phyloP scores from a whole-genome alignment of 1,140 invertebrate genomes.

The Trichonephila inaurata region DNA sequence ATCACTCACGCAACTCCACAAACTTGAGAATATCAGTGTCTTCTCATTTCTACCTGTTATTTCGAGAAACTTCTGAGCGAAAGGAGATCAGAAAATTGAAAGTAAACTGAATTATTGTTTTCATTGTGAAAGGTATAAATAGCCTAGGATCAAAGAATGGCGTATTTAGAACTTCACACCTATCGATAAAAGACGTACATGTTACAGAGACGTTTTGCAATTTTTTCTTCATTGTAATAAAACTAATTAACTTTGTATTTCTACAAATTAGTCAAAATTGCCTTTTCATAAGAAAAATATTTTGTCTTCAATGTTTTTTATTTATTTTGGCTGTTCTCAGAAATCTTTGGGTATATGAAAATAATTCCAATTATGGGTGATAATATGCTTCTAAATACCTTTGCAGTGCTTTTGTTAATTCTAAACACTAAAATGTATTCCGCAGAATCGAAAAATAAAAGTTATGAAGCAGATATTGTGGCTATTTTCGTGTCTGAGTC shows the following conservation, averaged over 20 bases:
- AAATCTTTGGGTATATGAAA: not conserved
- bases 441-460: not conserved
- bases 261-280: not conserved
- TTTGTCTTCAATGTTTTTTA: not conserved
- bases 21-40: slow-evolving; percentile 40
- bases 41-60: not conserved
- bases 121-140: not conserved
- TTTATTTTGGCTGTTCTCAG: not conserved
- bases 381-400: not conserved
- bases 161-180: not conserved
- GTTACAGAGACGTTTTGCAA: too few relatives aligned
- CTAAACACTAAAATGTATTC: not conserved
- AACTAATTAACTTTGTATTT: not conserved
- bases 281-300: not conserved
- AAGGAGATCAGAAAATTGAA: not conserved
- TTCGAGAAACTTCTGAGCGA: slow-evolving; percentile 12
- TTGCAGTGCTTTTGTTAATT: not conserved
- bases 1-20: slow-evolving; percentile 10
- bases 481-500: slow-evolving; percentile 75
- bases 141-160: too few relatives aligned
- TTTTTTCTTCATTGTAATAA: not conserved
- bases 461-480: slow-evolving; percentile 70
- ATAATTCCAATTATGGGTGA: not conserved
- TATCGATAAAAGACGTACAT: not conserved
- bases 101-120: not conserved